Evolutionary conservation across 64 coral and sea anemone genomes (phyloP).

Genomic region (Hydrozoanthus tunicans): DNA sequence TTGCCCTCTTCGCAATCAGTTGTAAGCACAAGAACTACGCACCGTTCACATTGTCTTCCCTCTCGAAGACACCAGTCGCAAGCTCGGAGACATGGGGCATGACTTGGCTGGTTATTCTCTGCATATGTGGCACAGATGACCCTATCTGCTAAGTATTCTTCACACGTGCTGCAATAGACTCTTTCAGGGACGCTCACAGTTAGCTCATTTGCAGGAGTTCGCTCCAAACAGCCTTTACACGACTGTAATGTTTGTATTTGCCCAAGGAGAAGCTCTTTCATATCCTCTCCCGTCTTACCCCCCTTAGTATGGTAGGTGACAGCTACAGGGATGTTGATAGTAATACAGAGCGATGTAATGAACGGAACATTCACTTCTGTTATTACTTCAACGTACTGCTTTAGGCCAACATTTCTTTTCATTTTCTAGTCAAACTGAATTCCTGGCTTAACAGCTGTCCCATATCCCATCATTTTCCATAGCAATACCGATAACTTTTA

Average conservation of each 20-base stretch:
- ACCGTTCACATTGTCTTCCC: conserved; percentile 30
- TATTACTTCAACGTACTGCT: conserved; percentile 28
- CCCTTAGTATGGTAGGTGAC: conserved; percentile 52
- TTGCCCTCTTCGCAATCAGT: conserved; percentile 59
- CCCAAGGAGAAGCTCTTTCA: conserved; percentile 46
- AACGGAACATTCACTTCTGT: conserved; percentile 70
- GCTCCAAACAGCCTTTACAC: conserved; percentile 52
- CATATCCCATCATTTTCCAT: conserved; percentile 72
- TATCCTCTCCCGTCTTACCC: conserved; percentile 70
- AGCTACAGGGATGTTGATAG: conserved; percentile 4
- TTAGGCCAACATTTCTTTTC: conserved; percentile 73
- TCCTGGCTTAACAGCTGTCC: conserved; percentile 73
- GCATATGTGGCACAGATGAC: conserved; percentile 11
- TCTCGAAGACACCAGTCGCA: conserved; percentile 19
- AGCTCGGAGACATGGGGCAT: conserved; percentile 9
- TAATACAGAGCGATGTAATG: conserved; percentile 34
- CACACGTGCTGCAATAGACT: conserved; percentile 46
- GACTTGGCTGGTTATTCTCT: background rate
- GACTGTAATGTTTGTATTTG: conserved; percentile 49
- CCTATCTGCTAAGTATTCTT: background rate
- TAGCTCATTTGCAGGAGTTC: conserved; percentile 1
- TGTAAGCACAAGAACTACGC: conserved; percentile 18
- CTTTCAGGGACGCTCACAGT: conserved; percentile 23
- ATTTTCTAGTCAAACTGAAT: conserved; percentile 75
- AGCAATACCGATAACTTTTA: conserved; percentile 50